Base-by-base conservation (phyloP, 2,888 invertebrate species). In the Lymantria dispar region DNA sequence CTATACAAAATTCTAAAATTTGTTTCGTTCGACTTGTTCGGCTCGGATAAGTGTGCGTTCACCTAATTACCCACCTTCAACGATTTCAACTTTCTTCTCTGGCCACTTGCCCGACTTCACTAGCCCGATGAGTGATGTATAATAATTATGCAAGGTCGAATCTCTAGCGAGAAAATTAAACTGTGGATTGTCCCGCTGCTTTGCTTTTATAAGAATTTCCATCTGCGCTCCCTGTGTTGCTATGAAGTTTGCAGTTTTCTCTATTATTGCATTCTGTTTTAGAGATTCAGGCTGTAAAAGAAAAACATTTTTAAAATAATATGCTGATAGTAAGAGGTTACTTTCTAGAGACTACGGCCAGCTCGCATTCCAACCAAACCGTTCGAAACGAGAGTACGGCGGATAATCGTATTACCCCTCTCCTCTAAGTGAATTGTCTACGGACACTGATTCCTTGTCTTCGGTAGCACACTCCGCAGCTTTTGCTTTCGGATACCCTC, bases 121-220 rank as follows among this genome's bases (percentile, higher is more conserved):
- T 0, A 91, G 68, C 0, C 64, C 76, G 3, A 78, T 86, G 3
- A 97, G 85, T 60, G 96, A 95, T 56, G 95, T 95, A 84, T 99
- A 99, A 85, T 98, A 99, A 0, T 95, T 94, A 85, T 99, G 95
- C 39, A 99, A 91, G 0, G 91, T 85, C 53, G 97, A 94, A 60
- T 96, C 97, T 76, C 96, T 96, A 52, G 97, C 96, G 53, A 99
- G 92, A 87, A 99, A 99, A 61, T 95, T 94, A 87, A 99, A 99
- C 87, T 98, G 97, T 0, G 95, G 93, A 89, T 99, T 99, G 76
- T 96, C 95, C 0, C 96, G 93, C 84, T 99, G 99, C 86, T 99
- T 99, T 3, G 99, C 97, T 86, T 99, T 99, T 64, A 99, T 95
- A 10, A 99, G 93, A 64, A 99, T 98, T 91, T 99, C 99, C 99